These are phyloP conservation scores for Caenorhabditis becei DNA, from an alignment of 2,888 invertebrate genomes.

Conservation along the genomic window DNA sequence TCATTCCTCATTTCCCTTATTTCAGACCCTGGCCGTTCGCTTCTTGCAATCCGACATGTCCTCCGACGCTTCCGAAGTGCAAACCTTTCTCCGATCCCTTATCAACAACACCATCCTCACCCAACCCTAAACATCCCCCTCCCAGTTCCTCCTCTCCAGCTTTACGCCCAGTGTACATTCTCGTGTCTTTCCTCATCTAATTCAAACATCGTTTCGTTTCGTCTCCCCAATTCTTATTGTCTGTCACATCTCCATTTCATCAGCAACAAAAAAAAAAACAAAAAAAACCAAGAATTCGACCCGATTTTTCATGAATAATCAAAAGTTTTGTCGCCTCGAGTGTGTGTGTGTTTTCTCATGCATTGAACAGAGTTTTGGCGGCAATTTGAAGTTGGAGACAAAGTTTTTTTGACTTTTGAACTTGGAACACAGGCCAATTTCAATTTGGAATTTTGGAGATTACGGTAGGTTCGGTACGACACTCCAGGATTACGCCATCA, in stretches of 20 bases:
- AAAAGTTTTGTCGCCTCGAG: neutral
- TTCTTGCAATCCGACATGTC: constrained; percentile 29
- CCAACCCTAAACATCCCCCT: neutral
- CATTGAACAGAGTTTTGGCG: neutral
- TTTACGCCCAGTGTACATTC: constrained; percentile 2
- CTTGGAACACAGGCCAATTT: too few relatives aligned
- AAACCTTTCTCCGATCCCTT: constrained; percentile 16
- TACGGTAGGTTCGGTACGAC: neutral
- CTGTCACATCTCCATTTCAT: neutral
- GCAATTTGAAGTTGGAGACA: too few relatives aligned
- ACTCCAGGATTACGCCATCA: neutral
- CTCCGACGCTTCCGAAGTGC: constrained; percentile 7
- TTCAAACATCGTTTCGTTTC: neutral
- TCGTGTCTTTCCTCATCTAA: constrained; percentile 3
- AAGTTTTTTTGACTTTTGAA: too few relatives aligned
- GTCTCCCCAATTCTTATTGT: neutral
- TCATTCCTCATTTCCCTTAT: neutral
- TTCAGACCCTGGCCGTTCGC: constrained; percentile 15
- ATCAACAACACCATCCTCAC: constrained; percentile 40
- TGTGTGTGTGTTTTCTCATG: neutral
- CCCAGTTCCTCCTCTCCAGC: neutral
- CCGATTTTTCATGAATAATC: neutral
- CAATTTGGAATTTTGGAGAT: too few relatives aligned
- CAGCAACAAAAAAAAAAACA: neutral
- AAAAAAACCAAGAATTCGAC: constrained; percentile 1